Base-by-base conservation (phyloP, 2,888 invertebrate genomes). In the Oligia fasciuncula region DNA sequence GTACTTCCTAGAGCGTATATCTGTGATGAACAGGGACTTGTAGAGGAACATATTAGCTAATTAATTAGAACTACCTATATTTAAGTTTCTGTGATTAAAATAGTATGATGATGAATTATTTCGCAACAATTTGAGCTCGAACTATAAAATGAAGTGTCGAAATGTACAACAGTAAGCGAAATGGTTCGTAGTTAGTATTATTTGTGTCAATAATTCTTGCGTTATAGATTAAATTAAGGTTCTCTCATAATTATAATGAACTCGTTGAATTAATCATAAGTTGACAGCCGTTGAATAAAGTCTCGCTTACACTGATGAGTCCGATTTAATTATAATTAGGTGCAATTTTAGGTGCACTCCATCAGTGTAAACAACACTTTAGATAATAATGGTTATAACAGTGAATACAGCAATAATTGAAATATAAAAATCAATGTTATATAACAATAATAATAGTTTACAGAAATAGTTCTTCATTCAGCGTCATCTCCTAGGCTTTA, bases 21-120 rank as follows among this genome's bases (percentile, higher is more conserved):
- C 80, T 81, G 84, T 81, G 86, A 83, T 84, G 73, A 67, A 57
- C 78, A 60, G 63, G 46, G 68, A 86, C 80, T 80, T 63, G 68
- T 80, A 83, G 35, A 62, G 29, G 35, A 80, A 71, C 17, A 57
- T 81, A 19, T 40, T 65, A 81, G 71, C 76, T 49, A 13, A 74
- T 69, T 67, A 17, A 71, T 19, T 72, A 66, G 6, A 35, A 63
- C 65, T 46, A 57, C 49, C n/a, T 80, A 67, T 70, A 54, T 19
- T 73, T 73, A 73, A 71, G 67, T 81, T 85, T 76, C 60, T 81
- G 76, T 73, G 67, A 63, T 77, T 72, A 13, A 73, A 49, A 62
- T 74, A 57, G 49, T 62, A 49, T 51, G 23, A 14, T 54, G 29
- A 66, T 77, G 51, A 72, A 68, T 73, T 65, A 63, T 51, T 66